Conservation (phyloP, 2,113 vertebrate genomes). For the Andinoacara biseriatus region DNA sequence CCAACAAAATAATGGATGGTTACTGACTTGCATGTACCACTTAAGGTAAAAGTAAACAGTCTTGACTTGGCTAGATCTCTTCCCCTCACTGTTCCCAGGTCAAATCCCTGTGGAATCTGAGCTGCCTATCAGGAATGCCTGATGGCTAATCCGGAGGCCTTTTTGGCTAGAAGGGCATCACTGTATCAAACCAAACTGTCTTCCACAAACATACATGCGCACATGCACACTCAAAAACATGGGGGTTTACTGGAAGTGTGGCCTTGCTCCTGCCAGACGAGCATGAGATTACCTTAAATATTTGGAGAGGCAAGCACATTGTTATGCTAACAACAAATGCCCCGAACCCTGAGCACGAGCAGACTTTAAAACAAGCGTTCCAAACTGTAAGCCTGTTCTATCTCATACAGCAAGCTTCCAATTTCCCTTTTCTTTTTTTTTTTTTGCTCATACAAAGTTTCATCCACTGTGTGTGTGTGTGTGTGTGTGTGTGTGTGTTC, state of each 20-base stretch:
- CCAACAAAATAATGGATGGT: constrained; percentile 16
- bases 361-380: constrained; percentile 65
- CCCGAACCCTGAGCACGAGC: constrained; percentile 61
- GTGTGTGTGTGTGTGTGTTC: constrained; percentile 9
- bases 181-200: constrained; percentile 68
- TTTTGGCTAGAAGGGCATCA: constrained; percentile 74
- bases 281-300: constrained; percentile 74
- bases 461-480: constrained; percentile 21
- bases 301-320: constrained; percentile 72
- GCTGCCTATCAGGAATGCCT: constrained; percentile 79
- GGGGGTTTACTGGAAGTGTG: constrained; percentile 64
- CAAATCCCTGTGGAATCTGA: constrained; percentile 73
- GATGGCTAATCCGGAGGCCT: constrained; percentile 74
- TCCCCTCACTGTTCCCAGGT: constrained; percentile 57
- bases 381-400: constrained; percentile 55
- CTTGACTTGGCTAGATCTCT: constrained; percentile 48
- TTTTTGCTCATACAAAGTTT: constrained; percentile 53
- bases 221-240: constrained; percentile 31
- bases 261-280: constrained; percentile 55
- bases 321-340: constrained; percentile 70
- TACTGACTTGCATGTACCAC: constrained; percentile 8
- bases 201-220: constrained; percentile 26
- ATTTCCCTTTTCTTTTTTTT: constrained; percentile 38
- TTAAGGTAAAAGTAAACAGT: constrained; percentile 40
- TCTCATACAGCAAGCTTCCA: constrained; percentile 50